Evolutionary conservation across 2,113 vertebrate genomes (phyloP).

Genomic region (Loxodonta africana): DNA sequence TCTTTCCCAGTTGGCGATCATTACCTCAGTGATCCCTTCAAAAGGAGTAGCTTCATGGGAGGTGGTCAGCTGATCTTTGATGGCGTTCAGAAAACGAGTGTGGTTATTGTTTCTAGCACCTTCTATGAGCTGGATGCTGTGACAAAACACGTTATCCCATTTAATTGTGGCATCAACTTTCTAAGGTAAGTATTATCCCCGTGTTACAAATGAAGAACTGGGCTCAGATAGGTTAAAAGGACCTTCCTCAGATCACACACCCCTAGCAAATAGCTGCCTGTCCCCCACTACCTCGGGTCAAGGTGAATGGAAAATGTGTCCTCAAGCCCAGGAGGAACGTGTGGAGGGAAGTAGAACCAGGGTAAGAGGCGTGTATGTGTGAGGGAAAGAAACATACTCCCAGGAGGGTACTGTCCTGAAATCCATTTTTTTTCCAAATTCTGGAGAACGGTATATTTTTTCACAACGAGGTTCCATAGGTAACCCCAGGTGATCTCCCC

Average conservation of each 20-base stretch:
- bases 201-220: neutral
- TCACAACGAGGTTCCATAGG: neutral
- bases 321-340: rapidly evolving
- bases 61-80: neutral
- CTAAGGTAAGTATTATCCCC: conserved; percentile 59
- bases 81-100: neutral
- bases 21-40: neutral
- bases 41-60: neutral
- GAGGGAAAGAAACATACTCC: neutral
- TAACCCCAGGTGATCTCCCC: neutral
- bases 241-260: neutral
- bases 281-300: neutral
- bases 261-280: neutral
- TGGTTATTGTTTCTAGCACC: too few species aligned
- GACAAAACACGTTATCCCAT: neutral
- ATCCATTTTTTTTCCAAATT: neutral
- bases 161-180: neutral
- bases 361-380: neutral
- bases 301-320: rapidly evolving
- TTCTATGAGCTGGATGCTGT: neutral
- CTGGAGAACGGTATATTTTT: neutral
- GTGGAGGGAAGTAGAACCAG: neutral
- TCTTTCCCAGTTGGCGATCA: neutral
- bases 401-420: neutral
- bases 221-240: neutral